A percentile compares a stretch with the other conserved stretches of the same genome.
Evolutionary conservation across 2,888 invertebrate species (phyloP).

Genomic region (Drosophila paramelanica): DNA sequence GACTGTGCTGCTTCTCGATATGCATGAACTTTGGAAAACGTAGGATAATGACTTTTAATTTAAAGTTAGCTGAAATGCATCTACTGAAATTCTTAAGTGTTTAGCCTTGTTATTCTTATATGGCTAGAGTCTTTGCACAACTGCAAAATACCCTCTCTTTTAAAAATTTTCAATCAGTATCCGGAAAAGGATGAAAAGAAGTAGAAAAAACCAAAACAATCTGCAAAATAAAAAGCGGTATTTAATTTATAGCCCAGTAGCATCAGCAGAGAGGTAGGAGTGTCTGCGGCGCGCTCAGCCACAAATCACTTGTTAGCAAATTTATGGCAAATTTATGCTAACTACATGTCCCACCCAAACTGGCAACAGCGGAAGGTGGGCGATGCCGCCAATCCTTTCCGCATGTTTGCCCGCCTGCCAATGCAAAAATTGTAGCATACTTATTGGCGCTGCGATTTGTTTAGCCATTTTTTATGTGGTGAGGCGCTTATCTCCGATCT

Average conservation of each 20-base stretch:
- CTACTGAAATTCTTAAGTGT: too few relatives aligned
- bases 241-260: slow-evolving; percentile 70
- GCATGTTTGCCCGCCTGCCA: slow-evolving; percentile 19
- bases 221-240: slow-evolving; percentile 68
- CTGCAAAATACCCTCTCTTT: slow-evolving; percentile 4
- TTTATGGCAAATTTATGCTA: slow-evolving; percentile 82
- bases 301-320: slow-evolving; percentile 82
- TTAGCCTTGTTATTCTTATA: too few relatives aligned
- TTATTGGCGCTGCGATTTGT: slow-evolving; percentile 57
- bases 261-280: slow-evolving; percentile 24
- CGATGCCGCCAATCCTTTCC: slow-evolving; percentile 28
- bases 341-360: slow-evolving; percentile 67
- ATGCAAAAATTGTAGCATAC: slow-evolving; percentile 55
- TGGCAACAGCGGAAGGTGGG: slow-evolving; percentile 44
- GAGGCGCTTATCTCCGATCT: slow-evolving; percentile 52
- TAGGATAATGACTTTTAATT: too few relatives aligned
- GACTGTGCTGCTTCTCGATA: too few relatives aligned
- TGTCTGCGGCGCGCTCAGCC: slow-evolving; percentile 37
- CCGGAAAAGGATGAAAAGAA: slow-evolving; percentile 10
- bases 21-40: too few relatives aligned
- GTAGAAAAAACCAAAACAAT: slow-evolving; percentile 11
- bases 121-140: neutral
- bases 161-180: neutral
- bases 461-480: slow-evolving; percentile 23
- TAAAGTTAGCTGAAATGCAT: too few relatives aligned